Conservation (phyloP, 2,113 vertebrate genomes). For the Ammodramus savannarum region DNA sequence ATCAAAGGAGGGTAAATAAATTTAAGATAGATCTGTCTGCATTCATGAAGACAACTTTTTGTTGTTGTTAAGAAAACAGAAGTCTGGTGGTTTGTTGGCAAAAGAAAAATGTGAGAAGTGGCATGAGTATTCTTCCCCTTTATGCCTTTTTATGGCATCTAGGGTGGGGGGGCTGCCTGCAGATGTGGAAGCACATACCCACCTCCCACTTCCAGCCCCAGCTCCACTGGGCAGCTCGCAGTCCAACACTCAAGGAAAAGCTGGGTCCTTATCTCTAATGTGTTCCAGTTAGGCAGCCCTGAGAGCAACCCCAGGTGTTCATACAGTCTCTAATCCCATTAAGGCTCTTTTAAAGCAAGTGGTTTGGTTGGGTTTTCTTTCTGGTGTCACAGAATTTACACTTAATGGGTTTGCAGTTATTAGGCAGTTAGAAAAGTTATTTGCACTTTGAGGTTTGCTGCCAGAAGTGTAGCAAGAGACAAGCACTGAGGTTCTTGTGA, state of each 20-base stretch:
- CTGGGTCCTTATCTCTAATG: background rate
- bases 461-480: conserved; percentile 49
- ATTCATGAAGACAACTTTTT: background rate
- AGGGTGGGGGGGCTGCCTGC: background rate
- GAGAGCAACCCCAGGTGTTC: conserved; percentile 59
- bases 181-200: background rate
- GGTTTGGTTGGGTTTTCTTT: background rate
- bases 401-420: conserved; percentile 65
- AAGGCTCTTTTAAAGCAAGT: conserved; percentile 41
- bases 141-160: background rate
- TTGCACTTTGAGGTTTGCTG: conserved; percentile 21
- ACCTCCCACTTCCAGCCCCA: background rate
- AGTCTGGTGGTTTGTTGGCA: background rate
- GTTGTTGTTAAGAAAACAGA: background rate
- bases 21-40: background rate
- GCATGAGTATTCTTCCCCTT: background rate
- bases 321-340: conserved; percentile 50
- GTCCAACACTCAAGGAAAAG: background rate
- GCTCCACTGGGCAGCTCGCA: background rate
- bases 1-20: background rate
- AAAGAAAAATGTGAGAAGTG: background rate
- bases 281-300: background rate
- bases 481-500: conserved; percentile 42
- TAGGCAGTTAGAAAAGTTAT: conserved; percentile 49
- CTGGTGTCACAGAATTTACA: conserved; percentile 61